Percentiles rank a stretch among this genome's conserved stretches.
These are phyloP conservation scores for Cyrtonyx montezumae DNA, from an alignment of 2,113 vertebrate species.

Conservation along the genomic window DNA sequence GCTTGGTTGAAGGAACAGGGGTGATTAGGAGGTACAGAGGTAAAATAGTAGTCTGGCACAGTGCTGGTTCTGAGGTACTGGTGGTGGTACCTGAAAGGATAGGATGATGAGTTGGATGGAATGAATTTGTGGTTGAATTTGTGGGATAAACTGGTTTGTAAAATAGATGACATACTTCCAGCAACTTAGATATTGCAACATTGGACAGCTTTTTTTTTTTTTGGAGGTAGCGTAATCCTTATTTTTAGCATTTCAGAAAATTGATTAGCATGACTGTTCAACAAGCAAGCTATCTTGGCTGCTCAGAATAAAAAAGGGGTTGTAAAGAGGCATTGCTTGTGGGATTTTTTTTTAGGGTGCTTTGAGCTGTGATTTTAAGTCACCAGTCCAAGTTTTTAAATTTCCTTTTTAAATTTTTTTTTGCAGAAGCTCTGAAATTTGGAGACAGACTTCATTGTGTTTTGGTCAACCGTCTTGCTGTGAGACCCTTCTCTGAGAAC, in stretches of 20 bases:
- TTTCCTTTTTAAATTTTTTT: not conserved
- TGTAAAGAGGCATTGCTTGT: not conserved
- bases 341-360: not conserved
- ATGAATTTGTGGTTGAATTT: not conserved
- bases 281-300: not conserved
- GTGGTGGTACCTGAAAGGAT: not conserved
- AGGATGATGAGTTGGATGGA: not conserved
- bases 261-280: not conserved
- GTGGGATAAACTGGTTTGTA: not conserved
- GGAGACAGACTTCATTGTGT: not conserved
- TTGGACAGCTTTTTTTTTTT: not conserved
- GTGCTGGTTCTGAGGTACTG: not conserved
- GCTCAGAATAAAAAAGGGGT: not conserved
- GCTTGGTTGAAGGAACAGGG: not conserved
- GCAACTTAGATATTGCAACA: not conserved
- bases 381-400: not conserved
- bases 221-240: not conserved
- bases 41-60: not conserved
- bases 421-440: not conserved
- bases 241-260: not conserved
- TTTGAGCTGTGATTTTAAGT: not conserved
- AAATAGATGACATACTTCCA: not conserved
- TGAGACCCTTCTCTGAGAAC: not conserved
- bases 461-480: not conserved
- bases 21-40: not conserved